phyloP scores from a whole-genome alignment of 1,140 invertebrate species.

The Chironomus tepperi region DNA sequence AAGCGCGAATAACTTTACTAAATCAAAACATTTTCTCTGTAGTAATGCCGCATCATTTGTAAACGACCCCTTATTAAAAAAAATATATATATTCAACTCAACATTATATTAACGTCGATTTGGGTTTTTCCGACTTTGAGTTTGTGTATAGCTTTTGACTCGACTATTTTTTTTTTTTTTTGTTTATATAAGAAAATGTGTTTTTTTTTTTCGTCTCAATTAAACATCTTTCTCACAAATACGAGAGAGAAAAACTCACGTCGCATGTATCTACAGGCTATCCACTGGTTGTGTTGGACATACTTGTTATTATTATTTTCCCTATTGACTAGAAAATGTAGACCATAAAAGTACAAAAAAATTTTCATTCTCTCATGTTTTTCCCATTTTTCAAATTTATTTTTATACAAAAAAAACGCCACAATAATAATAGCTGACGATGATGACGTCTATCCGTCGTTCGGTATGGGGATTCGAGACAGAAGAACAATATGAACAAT shows the following conservation, averaged over 20 bases:
- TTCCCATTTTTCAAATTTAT: no score
- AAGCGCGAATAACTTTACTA: background rate
- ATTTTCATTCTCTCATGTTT: background rate
- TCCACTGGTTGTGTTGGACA: background rate
- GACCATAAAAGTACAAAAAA: background rate
- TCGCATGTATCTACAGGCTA: background rate
- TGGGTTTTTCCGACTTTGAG: constrained; percentile 11
- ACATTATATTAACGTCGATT: background rate
- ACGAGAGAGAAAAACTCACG: background rate
- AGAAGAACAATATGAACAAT: no score
- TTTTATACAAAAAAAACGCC: no score
- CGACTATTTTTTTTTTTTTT: background rate
- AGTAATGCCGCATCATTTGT: background rate
- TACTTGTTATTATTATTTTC: no score
- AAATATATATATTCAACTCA: background rate
- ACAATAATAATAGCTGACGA: no score
- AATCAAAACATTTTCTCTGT: background rate
- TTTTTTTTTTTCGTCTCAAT: constrained; percentile 4
- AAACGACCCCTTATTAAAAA: background rate
- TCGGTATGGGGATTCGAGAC: no score
- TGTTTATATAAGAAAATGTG: constrained; percentile 14
- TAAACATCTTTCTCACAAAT: constrained; percentile 14
- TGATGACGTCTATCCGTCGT: no score
- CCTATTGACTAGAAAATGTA: no score
- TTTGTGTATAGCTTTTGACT: constrained; percentile 12